phyloP scores from a whole-genome alignment of 92 coral and sea anemone species.

The Epizoanthus scotinus region DNA sequence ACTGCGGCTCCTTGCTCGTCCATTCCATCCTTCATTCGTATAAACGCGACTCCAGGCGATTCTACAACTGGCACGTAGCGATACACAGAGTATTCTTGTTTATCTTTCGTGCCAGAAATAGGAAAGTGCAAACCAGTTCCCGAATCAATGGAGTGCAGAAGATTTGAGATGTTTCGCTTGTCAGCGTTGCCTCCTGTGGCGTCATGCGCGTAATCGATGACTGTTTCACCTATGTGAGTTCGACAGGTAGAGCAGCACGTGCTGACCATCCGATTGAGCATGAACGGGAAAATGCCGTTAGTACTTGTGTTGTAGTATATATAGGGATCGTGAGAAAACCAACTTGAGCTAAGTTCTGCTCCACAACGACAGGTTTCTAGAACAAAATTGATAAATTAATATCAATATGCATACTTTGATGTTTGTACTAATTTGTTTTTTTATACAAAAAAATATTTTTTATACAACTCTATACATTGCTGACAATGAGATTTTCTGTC shows the following conservation, averaged over 20 bases:
- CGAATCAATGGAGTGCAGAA: conserved; percentile 29
- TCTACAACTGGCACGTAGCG: conserved; percentile 62
- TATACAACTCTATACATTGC: too few species aligned
- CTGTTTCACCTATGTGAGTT: conserved; percentile 63
- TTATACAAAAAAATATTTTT: too few species aligned
- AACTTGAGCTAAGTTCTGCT: conserved; percentile 56
- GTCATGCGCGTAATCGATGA: conserved; percentile 33
- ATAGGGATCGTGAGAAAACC: conserved; percentile 71
- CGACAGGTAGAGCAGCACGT: conserved; percentile 72
- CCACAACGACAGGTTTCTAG: conserved; percentile 88
- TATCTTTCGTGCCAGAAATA: conserved; percentile 64
- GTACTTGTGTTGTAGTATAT: conserved; percentile 37
- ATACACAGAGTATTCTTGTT: conserved; percentile 56
- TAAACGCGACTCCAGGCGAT: conserved; percentile 80
- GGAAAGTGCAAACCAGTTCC: conserved; percentile 78
- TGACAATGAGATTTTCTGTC: too few species aligned
- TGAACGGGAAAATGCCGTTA: conserved; percentile 70
- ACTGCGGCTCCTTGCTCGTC: conserved; percentile 51
- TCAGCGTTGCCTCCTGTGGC: conserved; percentile 36
- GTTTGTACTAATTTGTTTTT: too few species aligned
- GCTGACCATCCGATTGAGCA: conserved; percentile 54
- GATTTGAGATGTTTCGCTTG: conserved; percentile 29
- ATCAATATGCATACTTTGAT: too few species aligned
- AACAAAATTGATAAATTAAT: not conserved
- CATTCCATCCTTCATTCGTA: conserved; percentile 48